Conservation (phyloP, 37 sponge, comb jelly and placozoan species). For the Cliona cf. orientalis region DNA sequence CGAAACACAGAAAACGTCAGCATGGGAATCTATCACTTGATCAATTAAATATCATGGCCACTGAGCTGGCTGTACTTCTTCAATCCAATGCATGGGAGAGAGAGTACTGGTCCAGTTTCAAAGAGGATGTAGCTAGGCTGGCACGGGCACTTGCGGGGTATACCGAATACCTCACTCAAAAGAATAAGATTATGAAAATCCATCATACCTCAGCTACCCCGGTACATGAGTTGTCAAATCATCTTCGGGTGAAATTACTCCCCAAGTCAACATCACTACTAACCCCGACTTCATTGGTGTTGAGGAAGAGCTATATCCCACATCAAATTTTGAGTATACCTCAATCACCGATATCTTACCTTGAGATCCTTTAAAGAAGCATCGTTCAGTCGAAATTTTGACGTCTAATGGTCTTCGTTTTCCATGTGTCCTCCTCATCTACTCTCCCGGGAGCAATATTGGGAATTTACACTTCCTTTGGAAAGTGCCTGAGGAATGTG, state of each 20-base stretch:
- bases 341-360: neutral
- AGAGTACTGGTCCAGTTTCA: neutral
- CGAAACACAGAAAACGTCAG: neutral
- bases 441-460: neutral
- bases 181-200: neutral
- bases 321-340: neutral
- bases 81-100: neutral
- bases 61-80: neutral
- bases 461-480: neutral
- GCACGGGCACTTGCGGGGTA: neutral
- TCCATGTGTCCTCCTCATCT: neutral
- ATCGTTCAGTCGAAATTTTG: neutral
- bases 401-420: neutral
- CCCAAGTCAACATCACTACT: neutral
- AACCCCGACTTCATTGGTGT: neutral
- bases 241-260: neutral
- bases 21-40: neutral
- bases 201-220: neutral
- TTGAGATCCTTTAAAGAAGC: neutral
- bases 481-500: neutral
- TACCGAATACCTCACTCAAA: neutral
- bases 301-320: neutral
- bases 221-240: neutral
- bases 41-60: neutral
- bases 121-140: neutral